phyloP scores from a whole-genome alignment of 2,797 vertebrate genomes.

The Acomys russatus region DNA sequence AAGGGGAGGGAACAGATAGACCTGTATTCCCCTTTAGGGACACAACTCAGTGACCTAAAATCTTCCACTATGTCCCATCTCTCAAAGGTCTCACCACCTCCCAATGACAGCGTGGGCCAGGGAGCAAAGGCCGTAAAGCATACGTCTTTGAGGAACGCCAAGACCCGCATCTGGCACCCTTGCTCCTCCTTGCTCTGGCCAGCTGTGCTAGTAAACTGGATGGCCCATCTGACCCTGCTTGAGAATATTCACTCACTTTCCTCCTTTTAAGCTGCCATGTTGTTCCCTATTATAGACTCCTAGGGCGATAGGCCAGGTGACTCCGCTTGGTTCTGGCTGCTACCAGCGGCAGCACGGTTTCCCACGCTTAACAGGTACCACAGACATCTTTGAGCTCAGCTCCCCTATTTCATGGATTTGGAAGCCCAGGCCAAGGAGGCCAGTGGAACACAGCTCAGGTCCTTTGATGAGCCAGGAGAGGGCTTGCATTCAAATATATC shows the following conservation, averaged over 20 bases:
- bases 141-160: neutral
- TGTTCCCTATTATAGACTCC: neutral
- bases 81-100: neutral
- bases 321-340: neutral
- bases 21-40: neutral
- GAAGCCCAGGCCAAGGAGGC: neutral
- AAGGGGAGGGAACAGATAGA: neutral
- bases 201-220: neutral
- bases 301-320: too few relatives aligned
- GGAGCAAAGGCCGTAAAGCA: neutral
- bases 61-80: neutral
- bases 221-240: neutral
- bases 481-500: neutral
- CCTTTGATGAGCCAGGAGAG: neutral
- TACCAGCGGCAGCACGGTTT: neutral
- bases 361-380: fast-evolving
- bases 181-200: neutral
- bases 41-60: neutral
- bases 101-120: neutral
- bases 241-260: neutral
- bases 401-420: neutral
- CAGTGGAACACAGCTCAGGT: neutral
- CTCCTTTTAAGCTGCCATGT: neutral
- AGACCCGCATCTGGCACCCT: neutral
- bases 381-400: neutral